Percentiles rank a stretch among this genome's conserved stretches.
These are phyloP conservation scores for Tenthredo notha DNA, from an alignment of 2,888 invertebrate species.

Conservation along the genomic window DNA sequence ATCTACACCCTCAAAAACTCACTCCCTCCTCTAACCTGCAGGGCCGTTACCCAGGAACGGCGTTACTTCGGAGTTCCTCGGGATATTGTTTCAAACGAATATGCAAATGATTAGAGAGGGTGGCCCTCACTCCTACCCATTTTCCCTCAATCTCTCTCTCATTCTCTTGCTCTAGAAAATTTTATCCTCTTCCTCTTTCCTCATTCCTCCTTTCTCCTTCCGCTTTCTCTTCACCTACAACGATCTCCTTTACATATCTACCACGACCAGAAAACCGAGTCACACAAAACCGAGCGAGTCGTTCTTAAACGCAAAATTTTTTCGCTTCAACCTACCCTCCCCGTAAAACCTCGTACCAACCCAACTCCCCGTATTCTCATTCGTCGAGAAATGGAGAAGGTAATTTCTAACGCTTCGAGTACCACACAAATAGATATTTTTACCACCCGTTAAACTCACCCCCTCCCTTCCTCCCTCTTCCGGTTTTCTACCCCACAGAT, in stretches of 20 bases:
- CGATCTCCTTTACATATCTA: slow-evolving; percentile 28
- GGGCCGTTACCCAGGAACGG: slow-evolving; percentile 60
- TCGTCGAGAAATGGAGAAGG: slow-evolving; percentile 50
- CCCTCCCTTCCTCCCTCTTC: not conserved
- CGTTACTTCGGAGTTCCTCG: slow-evolving; percentile 62
- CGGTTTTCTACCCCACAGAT: not conserved
- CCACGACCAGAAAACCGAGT: slow-evolving; percentile 31
- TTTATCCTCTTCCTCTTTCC: not conserved
- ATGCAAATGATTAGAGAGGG: slow-evolving; percentile 76
- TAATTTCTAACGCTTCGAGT: slow-evolving; percentile 72
- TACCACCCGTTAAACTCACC: slow-evolving; percentile 61
- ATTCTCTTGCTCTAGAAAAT: not conserved
- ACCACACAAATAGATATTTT: slow-evolving; percentile 72
- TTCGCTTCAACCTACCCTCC: not conserved
- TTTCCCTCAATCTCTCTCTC: not conserved
- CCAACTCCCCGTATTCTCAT: not conserved
- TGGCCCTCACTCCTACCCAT: slow-evolving; percentile 54
- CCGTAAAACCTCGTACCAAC: too few relatives aligned
- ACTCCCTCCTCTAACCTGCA: not conserved
- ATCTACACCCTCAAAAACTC: not conserved
- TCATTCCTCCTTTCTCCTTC: too few relatives aligned
- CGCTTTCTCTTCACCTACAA: not conserved
- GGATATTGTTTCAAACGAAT: slow-evolving; percentile 78
- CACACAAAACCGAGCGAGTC: slow-evolving; percentile 8
- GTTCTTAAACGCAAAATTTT: slow-evolving; percentile 45